These are phyloP conservation scores for Drosophila jambulina DNA, from an alignment of 1,140 invertebrate genomes.

Conservation along the genomic window DNA sequence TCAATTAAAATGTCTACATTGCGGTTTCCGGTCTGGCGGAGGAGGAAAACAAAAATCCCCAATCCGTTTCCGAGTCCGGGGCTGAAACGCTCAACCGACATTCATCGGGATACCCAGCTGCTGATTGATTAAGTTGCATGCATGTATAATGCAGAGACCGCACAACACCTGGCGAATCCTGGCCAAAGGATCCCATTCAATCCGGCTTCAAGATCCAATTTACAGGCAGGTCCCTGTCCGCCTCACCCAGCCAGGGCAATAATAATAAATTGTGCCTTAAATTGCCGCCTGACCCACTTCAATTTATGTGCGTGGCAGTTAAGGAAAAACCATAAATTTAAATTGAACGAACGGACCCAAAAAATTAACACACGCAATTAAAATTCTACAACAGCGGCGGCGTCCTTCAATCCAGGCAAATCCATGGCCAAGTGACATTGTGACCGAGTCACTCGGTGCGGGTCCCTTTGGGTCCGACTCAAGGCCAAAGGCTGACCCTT, in stretches of 20 bases:
- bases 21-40: conserved; percentile 53
- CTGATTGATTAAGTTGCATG: conserved; percentile 74
- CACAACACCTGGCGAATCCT: conserved; percentile 63
- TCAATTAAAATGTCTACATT: conserved; percentile 78
- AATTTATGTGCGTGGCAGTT: conserved; percentile 59
- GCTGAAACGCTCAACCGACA: conserved; percentile 16
- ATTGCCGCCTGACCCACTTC: conserved; percentile 42
- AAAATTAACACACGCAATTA: conserved; percentile 81
- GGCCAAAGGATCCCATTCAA: conserved; percentile 21
- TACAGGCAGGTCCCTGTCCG: neutral
- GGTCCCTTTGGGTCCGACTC: conserved; percentile 12
- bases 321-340: conserved; percentile 70
- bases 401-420: conserved; percentile 46
- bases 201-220: conserved; percentile 15
- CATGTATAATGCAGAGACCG: conserved; percentile 61
- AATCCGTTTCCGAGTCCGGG: neutral
- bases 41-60: conserved; percentile 13
- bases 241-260: conserved; percentile 10
- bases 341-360: conserved; percentile 58
- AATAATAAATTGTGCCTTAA: conserved; percentile 68
- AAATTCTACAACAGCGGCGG: conserved; percentile 59
- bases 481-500: conserved; percentile 63
- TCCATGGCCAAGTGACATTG: conserved; percentile 49
- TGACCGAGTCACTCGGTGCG: conserved; percentile 13
- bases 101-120: conserved; percentile 35